Evolutionary conservation across 2,888 invertebrate species (phyloP), one percentile per base, ranked within the genome.

Genomic region (Lasioglossum vierecki): DNA sequence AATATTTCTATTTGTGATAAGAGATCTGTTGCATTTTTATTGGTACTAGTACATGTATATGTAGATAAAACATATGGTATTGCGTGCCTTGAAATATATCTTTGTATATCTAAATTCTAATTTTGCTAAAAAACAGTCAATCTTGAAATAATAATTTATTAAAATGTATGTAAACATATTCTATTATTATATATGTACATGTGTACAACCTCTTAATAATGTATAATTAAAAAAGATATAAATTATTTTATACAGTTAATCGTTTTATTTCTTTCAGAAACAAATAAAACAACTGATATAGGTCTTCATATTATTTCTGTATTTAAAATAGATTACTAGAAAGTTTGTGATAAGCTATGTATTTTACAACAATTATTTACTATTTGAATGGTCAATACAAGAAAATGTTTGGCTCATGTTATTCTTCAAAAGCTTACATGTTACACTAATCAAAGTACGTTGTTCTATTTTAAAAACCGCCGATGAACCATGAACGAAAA

Each of bases 21-120:
- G 74, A 73, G 68, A 4, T 76, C 68, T 79, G 44, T 77, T 74
- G 68, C 73, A 79, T 80, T 79, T 73, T 13, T 22, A 73, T 75
- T 35, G 6, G 35, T 46, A 26, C n/a, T 66, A 63, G 8, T 75
- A 35, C 66, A 72, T 71, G 18, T 72, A 72, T 35, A 63, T 72
- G 41, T 66, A 75, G 46, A 53, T 22, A 76, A 26, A 66, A 44
- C 2, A 30, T 2, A 30, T 78, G 46, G 39, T 80, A 78, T 76
- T 63, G 44, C 6, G 88, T 88, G 88, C 84, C 88, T 87, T 84
- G 75, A 82, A 22, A 35, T 44, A 60, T 46, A 60, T 46, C 46
- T 11, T 71, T 80, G 26, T 60, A 86, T n/a, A 79, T 75, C 73
- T 39, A 77, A 80, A 85, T 83, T 71, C 18, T 63, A 77, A 57